A percentile compares a stretch with the other conserved stretches of the same genome.
Conservation (phyloP, 1,140 invertebrate genomes). For the Andricus grossulariae region DNA sequence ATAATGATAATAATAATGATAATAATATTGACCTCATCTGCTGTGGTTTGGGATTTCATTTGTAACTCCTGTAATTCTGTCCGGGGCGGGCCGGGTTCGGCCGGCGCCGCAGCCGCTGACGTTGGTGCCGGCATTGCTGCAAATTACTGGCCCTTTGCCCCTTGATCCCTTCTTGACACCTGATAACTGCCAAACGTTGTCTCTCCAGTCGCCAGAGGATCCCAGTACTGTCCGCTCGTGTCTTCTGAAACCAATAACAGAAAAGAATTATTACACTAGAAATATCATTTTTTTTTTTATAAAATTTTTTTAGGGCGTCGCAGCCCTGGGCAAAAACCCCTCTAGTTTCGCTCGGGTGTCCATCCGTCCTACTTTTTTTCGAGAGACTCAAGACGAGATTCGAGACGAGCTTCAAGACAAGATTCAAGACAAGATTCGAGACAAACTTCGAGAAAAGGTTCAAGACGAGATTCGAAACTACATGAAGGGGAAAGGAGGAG, state of each 20-base stretch:
- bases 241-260: not conserved
- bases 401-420: no score
- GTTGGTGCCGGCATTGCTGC: constrained; percentile 78
- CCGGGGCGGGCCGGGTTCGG: constrained; percentile 83
- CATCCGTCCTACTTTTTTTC: no score
- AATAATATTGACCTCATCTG: constrained; percentile 88
- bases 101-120: constrained; percentile 72
- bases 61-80: constrained; percentile 94
- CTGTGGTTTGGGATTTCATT: constrained; percentile 88
- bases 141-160: constrained; percentile 37
- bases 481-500: no score
- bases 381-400: no score
- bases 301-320: not conserved
- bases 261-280: not conserved
- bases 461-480: no score
- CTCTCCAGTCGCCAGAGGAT: not conserved
- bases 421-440: no score
- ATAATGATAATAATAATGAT: constrained; percentile 16
- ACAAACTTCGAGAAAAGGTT: no score
- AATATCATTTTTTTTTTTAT: not conserved
- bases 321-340: no score
- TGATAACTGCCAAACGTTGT: constrained; percentile 13
- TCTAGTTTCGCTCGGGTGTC: no score
- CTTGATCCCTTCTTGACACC: constrained; percentile 36
- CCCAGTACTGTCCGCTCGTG: not conserved